These are phyloP conservation scores for Mungos mungo DNA, from an alignment of 2,113 vertebrate genomes.

Conservation along the genomic window DNA sequence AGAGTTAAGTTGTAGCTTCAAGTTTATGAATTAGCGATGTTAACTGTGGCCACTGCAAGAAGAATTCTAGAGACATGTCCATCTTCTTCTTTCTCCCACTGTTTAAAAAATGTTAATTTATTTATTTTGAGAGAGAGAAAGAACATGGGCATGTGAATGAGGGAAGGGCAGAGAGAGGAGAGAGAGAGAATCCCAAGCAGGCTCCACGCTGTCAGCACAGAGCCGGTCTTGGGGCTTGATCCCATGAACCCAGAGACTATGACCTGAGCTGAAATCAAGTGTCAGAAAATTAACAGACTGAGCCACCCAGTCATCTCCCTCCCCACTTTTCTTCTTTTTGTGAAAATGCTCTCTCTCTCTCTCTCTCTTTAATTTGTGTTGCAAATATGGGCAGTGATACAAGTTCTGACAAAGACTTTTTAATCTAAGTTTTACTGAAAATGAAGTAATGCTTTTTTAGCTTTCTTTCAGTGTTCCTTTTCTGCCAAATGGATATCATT, in stretches of 20 bases:
- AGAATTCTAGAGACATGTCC: background rate
- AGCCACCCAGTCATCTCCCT: background rate
- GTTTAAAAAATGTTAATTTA: too few relatives aligned
- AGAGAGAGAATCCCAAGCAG: too few relatives aligned
- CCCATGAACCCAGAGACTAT: too few relatives aligned
- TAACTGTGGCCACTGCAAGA: background rate
- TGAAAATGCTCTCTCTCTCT: background rate
- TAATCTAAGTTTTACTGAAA: conserved; percentile 8
- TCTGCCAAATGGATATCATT: background rate
- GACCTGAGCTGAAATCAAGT: too few relatives aligned
- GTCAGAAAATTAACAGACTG: too few relatives aligned
- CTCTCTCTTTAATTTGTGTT: background rate
- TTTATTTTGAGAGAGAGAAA: too few relatives aligned
- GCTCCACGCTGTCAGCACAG: too few relatives aligned
- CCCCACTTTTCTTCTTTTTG: too few relatives aligned
- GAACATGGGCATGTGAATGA: too few relatives aligned
- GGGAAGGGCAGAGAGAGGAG: too few relatives aligned
- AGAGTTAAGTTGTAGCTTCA: background rate
- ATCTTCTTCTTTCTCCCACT: background rate
- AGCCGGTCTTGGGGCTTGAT: too few relatives aligned
- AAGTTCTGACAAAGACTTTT: background rate
- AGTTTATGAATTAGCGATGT: background rate
- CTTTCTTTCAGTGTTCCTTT: background rate
- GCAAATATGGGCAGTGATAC: background rate
- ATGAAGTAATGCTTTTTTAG: conserved; percentile 10